phyloP scores from a whole-genome alignment of 2,113 vertebrate species.

The Pseudorectes ferrugineus region DNA sequence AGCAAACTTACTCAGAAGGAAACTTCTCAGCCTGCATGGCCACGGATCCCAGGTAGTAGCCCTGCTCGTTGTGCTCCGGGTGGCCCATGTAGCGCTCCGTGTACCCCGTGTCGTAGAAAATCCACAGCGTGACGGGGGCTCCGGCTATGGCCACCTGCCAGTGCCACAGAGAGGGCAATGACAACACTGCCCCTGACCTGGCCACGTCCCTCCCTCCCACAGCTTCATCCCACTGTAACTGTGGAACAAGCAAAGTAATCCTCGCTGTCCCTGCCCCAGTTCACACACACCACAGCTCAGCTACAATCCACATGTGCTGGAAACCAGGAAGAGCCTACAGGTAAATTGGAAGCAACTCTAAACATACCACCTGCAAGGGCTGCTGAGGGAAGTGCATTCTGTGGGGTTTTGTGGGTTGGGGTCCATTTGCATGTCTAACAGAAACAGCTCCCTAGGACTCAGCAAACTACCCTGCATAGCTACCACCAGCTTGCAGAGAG shows the following conservation, averaged over 20 bases:
- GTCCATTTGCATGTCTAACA: not conserved
- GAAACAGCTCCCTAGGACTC: not conserved
- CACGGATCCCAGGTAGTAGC: slow-evolving; percentile 80
- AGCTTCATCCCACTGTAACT: not conserved
- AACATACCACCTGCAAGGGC: not conserved
- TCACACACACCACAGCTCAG: not conserved
- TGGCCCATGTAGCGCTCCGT: slow-evolving; percentile 83
- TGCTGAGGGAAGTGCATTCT: not conserved
- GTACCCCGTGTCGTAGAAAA: slow-evolving; percentile 83
- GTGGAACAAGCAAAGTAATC: not conserved
- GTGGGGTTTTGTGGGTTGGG: not conserved
- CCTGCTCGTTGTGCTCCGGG: slow-evolving; percentile 81
- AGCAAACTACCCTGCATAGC: not conserved
- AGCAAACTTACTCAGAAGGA: slow-evolving; percentile 78
- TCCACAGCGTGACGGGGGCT: slow-evolving; percentile 81
- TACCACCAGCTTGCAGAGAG: not conserved
- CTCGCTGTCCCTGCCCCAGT: not conserved
- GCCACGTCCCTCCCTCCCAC: not conserved
- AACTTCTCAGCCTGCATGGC: slow-evolving; percentile 86
- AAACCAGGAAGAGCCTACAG: not conserved
- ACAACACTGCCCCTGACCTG: not conserved
- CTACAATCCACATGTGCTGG: fast-evolving
- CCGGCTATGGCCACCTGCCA: slow-evolving; percentile 79
- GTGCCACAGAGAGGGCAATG: not conserved
- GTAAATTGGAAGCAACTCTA: not conserved